phyloP scores from a whole-genome alignment of 1,140 invertebrate genomes.

The Nymphalis io region DNA sequence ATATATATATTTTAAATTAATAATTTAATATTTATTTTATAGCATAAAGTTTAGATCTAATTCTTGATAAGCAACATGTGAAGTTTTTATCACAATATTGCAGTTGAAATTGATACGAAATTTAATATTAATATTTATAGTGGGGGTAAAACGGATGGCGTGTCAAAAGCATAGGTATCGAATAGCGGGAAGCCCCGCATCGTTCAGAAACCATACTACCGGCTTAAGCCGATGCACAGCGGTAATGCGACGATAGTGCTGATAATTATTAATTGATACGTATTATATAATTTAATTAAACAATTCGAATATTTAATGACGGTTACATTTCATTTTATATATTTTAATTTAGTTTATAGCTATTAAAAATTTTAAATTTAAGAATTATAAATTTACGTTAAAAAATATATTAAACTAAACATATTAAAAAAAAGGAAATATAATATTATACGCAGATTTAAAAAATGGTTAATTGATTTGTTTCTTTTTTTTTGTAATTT shows the following conservation, averaged over 20 bases:
- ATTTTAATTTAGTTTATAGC: too few species aligned
- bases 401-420: too few species aligned
- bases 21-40: too few species aligned
- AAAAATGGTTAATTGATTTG: too few species aligned
- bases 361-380: too few species aligned
- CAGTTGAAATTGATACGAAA: slow-evolving; percentile 33
- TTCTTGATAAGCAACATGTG: background rate
- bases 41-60: too few species aligned
- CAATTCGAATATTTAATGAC: background rate
- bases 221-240: slow-evolving; percentile 47
- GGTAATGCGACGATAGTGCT: slow-evolving; percentile 23
- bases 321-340: background rate
- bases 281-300: background rate
- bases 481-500: too few species aligned
- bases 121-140: slow-evolving; percentile 37
- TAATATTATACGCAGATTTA: too few species aligned
- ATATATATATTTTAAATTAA: too few species aligned
- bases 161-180: slow-evolving; percentile 59
- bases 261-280: slow-evolving; percentile 18
- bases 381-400: too few species aligned
- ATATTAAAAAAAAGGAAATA: too few species aligned
- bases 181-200: slow-evolving; percentile 61
- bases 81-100: background rate
- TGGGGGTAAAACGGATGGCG: slow-evolving; percentile 40
- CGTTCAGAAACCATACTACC: slow-evolving; percentile 67